phyloP scores from a whole-genome alignment of 23 tunicate genomes.

The Botrylloides violaceus region DNA sequence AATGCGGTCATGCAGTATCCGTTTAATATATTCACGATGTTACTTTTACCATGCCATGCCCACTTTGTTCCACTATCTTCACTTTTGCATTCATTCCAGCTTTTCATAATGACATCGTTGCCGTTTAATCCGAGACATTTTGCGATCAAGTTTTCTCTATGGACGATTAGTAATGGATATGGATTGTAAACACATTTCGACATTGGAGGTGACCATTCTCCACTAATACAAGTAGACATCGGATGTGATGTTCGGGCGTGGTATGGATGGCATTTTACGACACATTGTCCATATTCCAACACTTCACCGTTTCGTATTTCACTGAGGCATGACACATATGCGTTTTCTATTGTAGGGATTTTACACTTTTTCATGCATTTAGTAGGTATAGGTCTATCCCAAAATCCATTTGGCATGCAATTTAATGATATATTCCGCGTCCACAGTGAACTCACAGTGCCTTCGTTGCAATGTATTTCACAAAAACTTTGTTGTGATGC shows the following conservation, averaged over 20 bases:
- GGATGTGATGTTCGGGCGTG: constrained; percentile 11
- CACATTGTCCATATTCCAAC: constrained; percentile 9
- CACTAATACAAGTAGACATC: constrained; percentile 17
- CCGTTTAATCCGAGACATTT: constrained; percentile 32
- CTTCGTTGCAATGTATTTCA: constrained; percentile 15
- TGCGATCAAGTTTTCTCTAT: constrained; percentile 21
- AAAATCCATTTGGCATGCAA: constrained; percentile 30
- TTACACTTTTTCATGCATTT: constrained; percentile 25
- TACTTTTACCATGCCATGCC: constrained; percentile 34
- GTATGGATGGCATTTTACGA: constrained; percentile 23
- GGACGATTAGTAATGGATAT: constrained; percentile 47
- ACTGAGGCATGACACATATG: constrained; percentile 8
- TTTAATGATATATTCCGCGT: not conserved
- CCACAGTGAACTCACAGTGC: constrained; percentile 6
- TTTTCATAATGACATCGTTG: constrained; percentile 18
- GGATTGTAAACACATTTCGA: constrained; percentile 40
- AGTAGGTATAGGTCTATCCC: constrained; percentile 14
- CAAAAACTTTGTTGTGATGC: constrained; percentile 16
- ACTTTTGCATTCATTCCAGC: constrained; percentile 29
- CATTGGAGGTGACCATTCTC: constrained; percentile 27
- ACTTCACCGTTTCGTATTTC: not conserved
- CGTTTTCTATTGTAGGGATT: constrained; percentile 15
- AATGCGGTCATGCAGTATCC: constrained; percentile 39
- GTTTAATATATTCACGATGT: constrained; percentile 23
- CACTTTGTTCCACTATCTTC: constrained; percentile 13